Conservation (phyloP, 64 coral and sea anemone genomes). For the Porites lutea region DNA sequence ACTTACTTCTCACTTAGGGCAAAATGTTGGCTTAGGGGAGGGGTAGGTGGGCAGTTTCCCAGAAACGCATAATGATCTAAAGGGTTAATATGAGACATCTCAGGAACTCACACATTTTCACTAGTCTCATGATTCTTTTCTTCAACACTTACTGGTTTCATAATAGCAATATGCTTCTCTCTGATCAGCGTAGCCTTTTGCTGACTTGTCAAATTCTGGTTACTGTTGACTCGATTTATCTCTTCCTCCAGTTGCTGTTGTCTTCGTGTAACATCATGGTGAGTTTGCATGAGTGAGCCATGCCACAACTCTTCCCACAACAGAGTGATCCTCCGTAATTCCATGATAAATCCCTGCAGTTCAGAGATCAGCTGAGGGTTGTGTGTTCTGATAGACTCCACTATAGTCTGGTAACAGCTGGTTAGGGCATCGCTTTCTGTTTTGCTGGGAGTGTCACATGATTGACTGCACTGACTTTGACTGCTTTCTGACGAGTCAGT, state of each 20-base stretch:
- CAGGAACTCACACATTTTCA: neutral
- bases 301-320: constrained; percentile 98
- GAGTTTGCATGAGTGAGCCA: constrained; percentile 94
- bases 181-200: constrained; percentile 88
- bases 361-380: constrained; percentile 89
- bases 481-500: constrained; percentile 45
- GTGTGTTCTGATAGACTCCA: constrained; percentile 80
- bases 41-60: no score
- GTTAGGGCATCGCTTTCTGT: constrained; percentile 77
- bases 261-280: constrained; percentile 89
- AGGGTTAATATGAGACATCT: no score
- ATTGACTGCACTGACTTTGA: constrained; percentile 26
- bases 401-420: constrained; percentile 90
- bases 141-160: constrained; percentile 89
- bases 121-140: neutral
- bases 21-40: no score
- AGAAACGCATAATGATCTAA: no score
- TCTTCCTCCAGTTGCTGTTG: constrained; percentile 96
- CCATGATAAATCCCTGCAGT: constrained; percentile 92
- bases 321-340: constrained; percentile 88
- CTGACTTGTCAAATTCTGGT: constrained; percentile 79
- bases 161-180: constrained; percentile 97
- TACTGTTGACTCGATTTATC: constrained; percentile 92
- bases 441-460: constrained; percentile 11
- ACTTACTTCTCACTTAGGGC: no score